Conservation (phyloP, 2,797 vertebrate species). For the Crypturellus tataupa region DNA sequence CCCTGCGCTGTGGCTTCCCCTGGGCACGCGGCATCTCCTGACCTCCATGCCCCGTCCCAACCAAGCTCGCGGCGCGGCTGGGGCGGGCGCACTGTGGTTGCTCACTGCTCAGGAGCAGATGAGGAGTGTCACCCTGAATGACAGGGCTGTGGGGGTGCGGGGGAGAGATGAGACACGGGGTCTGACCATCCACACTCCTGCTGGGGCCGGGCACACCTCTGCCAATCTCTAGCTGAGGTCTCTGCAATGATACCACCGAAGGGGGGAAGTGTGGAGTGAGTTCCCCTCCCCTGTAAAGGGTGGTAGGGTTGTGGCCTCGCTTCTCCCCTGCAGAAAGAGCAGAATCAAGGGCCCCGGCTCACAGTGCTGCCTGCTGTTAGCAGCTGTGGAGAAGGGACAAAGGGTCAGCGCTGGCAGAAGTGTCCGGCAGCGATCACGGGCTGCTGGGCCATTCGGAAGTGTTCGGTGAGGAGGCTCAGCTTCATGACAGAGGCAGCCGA, state of each 20-base stretch:
- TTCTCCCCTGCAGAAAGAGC: not conserved
- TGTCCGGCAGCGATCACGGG: not conserved
- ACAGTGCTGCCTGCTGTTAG: not conserved
- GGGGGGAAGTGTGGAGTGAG: too few species aligned
- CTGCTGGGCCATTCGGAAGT: not conserved
- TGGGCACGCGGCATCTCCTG: fast-evolving
- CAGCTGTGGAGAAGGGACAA: too few species aligned
- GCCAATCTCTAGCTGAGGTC: not conserved
- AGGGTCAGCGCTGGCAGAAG: not conserved
- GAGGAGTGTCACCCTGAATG: not conserved
- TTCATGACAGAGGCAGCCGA: not conserved
- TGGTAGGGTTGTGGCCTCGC: too few species aligned
- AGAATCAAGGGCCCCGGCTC: not conserved
- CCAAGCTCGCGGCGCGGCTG: not conserved
- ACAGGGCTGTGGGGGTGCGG: not conserved
- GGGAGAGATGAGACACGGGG: fast-evolving
- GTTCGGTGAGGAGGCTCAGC: not conserved
- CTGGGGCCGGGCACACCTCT: not conserved
- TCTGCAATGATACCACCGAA: too few species aligned
- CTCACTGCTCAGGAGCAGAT: not conserved
- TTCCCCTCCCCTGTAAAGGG: too few species aligned
- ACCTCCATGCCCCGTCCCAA: not conserved
- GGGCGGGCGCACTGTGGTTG: not conserved
- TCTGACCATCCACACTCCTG: not conserved
- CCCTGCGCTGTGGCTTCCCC: not conserved